phyloP scores from a whole-genome alignment of 2,113 vertebrate species.

The Sceloporus tristichus region DNA sequence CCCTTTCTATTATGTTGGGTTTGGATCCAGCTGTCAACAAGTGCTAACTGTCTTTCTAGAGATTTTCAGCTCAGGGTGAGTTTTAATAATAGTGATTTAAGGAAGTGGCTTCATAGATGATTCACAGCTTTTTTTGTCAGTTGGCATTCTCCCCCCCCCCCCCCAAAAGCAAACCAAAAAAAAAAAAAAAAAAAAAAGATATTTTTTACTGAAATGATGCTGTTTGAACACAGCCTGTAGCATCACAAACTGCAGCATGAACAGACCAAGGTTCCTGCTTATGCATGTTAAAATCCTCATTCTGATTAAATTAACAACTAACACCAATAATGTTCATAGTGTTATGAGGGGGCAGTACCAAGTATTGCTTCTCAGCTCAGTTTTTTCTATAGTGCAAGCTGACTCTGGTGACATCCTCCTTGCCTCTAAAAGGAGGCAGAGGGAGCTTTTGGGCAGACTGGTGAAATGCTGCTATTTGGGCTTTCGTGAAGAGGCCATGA shows the following conservation, averaged over 20 bases:
- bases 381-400: not conserved
- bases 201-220: not conserved
- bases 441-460: not conserved
- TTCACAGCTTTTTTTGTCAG: conserved; percentile 8
- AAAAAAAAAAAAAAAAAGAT: not conserved
- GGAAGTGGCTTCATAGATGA: conserved; percentile 22
- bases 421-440: not conserved
- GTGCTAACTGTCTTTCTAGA: not conserved
- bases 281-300: not conserved
- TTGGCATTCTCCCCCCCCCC: not conserved
- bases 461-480: not conserved
- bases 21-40: not conserved
- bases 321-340: too few relatives aligned
- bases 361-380: not conserved
- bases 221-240: not conserved
- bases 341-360: not conserved
- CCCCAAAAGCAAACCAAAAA: too few relatives aligned
- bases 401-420: not conserved
- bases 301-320: not conserved
- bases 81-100: conserved; percentile 13
- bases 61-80: conserved; percentile 7
- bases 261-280: not conserved
- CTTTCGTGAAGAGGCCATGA: not conserved
- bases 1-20: conserved; percentile 29
- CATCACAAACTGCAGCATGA: not conserved